phyloP scores from a whole-genome alignment of 1,140 invertebrate genomes.

The Musca vetustissima region DNA sequence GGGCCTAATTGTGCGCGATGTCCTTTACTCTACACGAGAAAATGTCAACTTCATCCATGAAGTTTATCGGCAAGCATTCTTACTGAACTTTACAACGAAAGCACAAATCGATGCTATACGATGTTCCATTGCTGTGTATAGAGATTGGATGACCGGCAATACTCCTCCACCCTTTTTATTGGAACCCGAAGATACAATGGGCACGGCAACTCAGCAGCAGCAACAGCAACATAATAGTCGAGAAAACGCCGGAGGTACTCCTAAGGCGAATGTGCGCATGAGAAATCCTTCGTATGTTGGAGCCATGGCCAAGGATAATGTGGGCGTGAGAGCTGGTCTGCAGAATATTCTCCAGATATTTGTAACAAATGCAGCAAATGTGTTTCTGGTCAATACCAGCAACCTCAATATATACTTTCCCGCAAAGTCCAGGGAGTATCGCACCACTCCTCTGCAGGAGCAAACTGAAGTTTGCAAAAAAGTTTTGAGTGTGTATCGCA shows the following conservation, averaged over 20 bases:
- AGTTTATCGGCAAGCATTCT: constrained; percentile 89
- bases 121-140: constrained; percentile 90
- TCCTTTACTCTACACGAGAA: constrained; percentile 84
- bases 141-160: constrained; percentile 86
- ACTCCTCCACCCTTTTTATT: constrained; percentile 85
- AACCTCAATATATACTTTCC: constrained; percentile 57
- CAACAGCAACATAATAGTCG: constrained; percentile 27
- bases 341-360: constrained; percentile 93
- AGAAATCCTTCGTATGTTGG: constrained; percentile 83
- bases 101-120: constrained; percentile 80
- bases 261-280: constrained; percentile 60
- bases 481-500: constrained; percentile 94
- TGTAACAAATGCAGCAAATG: constrained; percentile 92
- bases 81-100: constrained; percentile 75
- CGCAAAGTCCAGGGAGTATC: constrained; percentile 51
- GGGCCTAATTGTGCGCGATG: constrained; percentile 73
- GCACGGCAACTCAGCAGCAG: constrained; percentile 25
- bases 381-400: constrained; percentile 79
- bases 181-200: constrained; percentile 69
- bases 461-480: constrained; percentile 96
- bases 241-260: constrained; percentile 38
- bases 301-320: constrained; percentile 75
- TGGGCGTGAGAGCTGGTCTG: constrained; percentile 75
- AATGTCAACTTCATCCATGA: constrained; percentile 96
- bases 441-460: constrained; percentile 71